phyloP scores from a whole-genome alignment of 2,113 vertebrate genomes.

The Rhodinocichla rosea region DNA sequence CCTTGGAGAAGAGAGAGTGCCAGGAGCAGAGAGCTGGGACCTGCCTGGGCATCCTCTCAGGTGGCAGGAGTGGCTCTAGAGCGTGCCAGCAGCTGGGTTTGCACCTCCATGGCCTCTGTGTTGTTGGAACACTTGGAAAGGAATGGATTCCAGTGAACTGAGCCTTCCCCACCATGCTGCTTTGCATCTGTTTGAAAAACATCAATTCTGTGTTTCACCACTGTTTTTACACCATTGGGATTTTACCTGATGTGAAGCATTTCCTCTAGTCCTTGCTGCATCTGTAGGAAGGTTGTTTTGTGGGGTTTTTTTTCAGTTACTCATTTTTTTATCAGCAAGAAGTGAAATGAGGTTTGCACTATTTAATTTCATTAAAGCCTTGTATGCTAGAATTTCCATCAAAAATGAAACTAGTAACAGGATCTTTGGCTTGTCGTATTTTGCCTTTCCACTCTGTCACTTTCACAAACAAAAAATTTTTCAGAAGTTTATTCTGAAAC shows the following conservation, averaged over 20 bases:
- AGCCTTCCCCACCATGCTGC: neutral
- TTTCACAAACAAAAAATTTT: neutral
- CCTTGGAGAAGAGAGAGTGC: neutral
- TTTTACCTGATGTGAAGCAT: neutral
- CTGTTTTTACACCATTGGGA: rapidly evolving
- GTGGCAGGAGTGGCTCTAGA: rapidly evolving
- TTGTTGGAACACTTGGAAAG: rapidly evolving
- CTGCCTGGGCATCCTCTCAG: neutral
- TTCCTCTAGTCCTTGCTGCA: neutral
- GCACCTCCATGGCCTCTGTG: rapidly evolving
- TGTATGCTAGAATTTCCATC: neutral
- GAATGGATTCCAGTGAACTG: neutral
- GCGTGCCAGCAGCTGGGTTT: rapidly evolving
- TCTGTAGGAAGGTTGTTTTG: neutral
- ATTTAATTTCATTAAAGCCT: neutral
- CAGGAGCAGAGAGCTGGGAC: neutral
- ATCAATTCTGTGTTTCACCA: rapidly evolving
- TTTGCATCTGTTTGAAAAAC: neutral
- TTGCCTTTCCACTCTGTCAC: neutral
- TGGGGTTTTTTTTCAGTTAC: neutral
- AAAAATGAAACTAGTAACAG: neutral
- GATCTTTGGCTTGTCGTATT: neutral
- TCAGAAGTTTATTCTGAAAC: neutral
- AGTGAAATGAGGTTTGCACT: neutral
- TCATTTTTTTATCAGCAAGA: neutral